phyloP scores from a whole-genome alignment of 2,888 invertebrate genomes.

The Uropetala carovei region DNA sequence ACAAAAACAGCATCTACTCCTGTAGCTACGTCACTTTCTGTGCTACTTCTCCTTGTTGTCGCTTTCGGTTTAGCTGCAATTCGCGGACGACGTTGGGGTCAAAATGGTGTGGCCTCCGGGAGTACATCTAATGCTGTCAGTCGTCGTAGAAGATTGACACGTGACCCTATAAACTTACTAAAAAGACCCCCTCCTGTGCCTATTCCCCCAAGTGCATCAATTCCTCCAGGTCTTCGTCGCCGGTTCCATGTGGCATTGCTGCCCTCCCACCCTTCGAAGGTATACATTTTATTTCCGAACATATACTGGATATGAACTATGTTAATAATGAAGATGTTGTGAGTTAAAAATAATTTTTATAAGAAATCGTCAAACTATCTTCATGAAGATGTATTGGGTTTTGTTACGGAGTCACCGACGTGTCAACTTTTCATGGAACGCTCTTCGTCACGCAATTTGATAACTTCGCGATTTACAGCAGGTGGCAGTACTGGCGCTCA shows the following conservation, averaged over 20 bases:
- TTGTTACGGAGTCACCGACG: not conserved
- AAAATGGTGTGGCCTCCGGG: slow-evolving; percentile 29
- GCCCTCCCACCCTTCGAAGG: slow-evolving; percentile 35
- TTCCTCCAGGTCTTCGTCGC: slow-evolving; percentile 53
- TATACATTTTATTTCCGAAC: not conserved
- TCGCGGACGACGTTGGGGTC: slow-evolving; percentile 29
- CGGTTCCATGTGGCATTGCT: slow-evolving; percentile 6
- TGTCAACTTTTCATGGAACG: slow-evolving; percentile 34
- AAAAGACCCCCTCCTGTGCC: slow-evolving; percentile 43
- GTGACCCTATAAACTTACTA: slow-evolving; percentile 65
- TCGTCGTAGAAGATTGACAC: slow-evolving; percentile 66
- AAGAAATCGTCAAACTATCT: not conserved
- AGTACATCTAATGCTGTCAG: slow-evolving; percentile 66
- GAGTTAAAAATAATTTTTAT: not conserved
- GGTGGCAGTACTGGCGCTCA: slow-evolving; percentile 58
- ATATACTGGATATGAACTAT: not conserved
- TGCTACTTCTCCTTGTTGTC: slow-evolving; percentile 31
- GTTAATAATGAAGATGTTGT: not conserved
- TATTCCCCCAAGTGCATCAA: slow-evolving; percentile 26
- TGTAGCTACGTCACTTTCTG: slow-evolving; percentile 34
- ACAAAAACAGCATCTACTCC: slow-evolving; percentile 43
- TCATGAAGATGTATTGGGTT: not conserved
- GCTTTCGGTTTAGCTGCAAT: slow-evolving; percentile 43
- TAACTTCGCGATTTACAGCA: slow-evolving; percentile 19
- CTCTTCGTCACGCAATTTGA: not conserved